phyloP scores from a whole-genome alignment of 2,888 invertebrate species.

The Danaus chrysippus region DNA sequence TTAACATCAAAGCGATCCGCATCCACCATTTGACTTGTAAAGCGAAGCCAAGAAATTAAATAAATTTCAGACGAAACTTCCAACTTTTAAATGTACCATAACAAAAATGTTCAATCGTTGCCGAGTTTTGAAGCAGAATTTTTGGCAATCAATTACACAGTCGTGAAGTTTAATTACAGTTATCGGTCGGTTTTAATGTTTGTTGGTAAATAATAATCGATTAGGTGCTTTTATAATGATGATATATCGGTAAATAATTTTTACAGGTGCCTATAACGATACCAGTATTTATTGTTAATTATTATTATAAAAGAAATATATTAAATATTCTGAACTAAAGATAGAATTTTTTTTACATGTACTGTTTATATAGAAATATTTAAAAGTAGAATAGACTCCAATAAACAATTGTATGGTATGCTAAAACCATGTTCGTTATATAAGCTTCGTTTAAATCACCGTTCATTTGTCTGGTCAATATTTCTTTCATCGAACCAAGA shows the following conservation, averaged over 20 bases:
- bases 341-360: too few species aligned
- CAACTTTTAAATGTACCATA: slow-evolving; percentile 30
- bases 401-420: too few species aligned
- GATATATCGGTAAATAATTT: not conserved
- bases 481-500: too few species aligned
- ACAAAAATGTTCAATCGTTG: slow-evolving; percentile 22
- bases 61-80: slow-evolving; percentile 23
- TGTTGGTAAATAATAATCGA: slow-evolving; percentile 4
- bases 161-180: slow-evolving; percentile 24
- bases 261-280: not conserved
- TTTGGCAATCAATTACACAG: slow-evolving; percentile 24
- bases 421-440: too few species aligned
- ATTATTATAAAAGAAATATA: too few species aligned
- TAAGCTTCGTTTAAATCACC: too few species aligned
- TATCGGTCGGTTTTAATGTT: slow-evolving; percentile 18
- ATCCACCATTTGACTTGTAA: slow-evolving; percentile 44
- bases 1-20: slow-evolving; percentile 46
- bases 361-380: too few species aligned
- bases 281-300: too few species aligned
- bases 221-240: not conserved
- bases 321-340: too few species aligned
- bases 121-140: slow-evolving; percentile 19
- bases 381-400: too few species aligned
- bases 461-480: too few species aligned
- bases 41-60: slow-evolving; percentile 35